Conservation (phyloP, 2,888 invertebrate genomes). For the Troides oblongomaculatus region DNA sequence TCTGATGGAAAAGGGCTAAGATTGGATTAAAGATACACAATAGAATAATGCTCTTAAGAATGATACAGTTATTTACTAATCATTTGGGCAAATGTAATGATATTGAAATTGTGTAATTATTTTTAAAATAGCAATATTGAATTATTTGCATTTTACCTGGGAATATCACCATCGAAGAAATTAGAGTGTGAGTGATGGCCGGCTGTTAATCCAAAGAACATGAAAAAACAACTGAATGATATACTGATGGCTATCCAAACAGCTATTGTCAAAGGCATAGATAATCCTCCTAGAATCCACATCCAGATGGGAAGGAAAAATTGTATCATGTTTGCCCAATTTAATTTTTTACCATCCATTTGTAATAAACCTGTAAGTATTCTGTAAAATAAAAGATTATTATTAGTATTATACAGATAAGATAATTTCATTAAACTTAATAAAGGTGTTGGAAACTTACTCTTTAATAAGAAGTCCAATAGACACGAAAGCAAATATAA, state of each 20-base stretch:
- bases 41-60: too few relatives aligned
- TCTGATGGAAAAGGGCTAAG: not conserved
- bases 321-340: slow-evolving; percentile 50
- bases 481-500: slow-evolving; percentile 58
- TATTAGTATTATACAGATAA: not conserved
- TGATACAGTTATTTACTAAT: too few relatives aligned
- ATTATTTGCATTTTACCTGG: slow-evolving; percentile 70
- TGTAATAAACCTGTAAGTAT: slow-evolving; percentile 38
- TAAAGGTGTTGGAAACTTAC: slow-evolving; percentile 52
- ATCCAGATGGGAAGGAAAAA: slow-evolving; percentile 68
- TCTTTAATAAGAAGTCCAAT: slow-evolving; percentile 57
- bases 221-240: slow-evolving; percentile 81
- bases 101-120: not conserved
- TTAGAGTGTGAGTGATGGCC: slow-evolving; percentile 90
- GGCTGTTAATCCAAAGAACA: slow-evolving; percentile 85
- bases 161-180: slow-evolving; percentile 89
- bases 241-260: slow-evolving; percentile 79
- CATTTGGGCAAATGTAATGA: not conserved
- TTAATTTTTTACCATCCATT: slow-evolving; percentile 50
- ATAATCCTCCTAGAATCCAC: slow-evolving; percentile 58
- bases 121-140: not conserved
- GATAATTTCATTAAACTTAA: not conserved
- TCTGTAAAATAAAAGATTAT: slow-evolving; percentile 42
- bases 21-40: not conserved
- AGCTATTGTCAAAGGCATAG: slow-evolving; percentile 55